Evolutionary conservation across 2,113 vertebrate species (phyloP).

Genomic region (Eonycteris spelaea): DNA sequence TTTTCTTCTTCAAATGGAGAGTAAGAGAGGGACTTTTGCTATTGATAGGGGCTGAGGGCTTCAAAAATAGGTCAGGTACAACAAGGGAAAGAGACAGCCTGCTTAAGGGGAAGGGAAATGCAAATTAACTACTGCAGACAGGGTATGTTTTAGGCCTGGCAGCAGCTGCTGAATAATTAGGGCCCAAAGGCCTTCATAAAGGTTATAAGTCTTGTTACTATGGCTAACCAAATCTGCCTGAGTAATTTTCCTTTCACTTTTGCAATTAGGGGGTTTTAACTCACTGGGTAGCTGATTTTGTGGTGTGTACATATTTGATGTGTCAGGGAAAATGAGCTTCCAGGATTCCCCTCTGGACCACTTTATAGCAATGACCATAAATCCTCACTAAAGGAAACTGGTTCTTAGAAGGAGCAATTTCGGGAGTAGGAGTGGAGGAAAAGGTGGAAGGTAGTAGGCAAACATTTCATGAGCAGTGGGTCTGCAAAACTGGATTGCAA

Average conservation of each 20-base stretch:
- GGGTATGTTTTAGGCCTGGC: constrained; percentile 39
- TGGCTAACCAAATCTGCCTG: constrained; percentile 59
- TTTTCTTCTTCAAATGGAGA: neutral
- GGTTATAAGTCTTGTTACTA: constrained; percentile 72
- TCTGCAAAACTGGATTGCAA: neutral
- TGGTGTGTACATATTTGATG: neutral
- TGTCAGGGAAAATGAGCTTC: constrained; percentile 54
- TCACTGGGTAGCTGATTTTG: constrained; percentile 50
- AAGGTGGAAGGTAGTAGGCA: neutral
- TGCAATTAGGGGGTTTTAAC: constrained; percentile 69
- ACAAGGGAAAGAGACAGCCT: constrained; percentile 24
- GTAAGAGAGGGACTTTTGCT: neutral
- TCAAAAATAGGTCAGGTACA: constrained; percentile 36
- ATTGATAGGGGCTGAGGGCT: neutral
- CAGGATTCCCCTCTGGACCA: neutral
- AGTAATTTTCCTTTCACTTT: constrained; percentile 67
- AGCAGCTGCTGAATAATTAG: constrained; percentile 66
- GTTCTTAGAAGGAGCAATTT: neutral
- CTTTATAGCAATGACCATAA: constrained; percentile 48
- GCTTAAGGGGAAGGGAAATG: constrained; percentile 20
- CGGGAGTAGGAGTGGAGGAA: neutral
- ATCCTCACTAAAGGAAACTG: constrained; percentile 50
- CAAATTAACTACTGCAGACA: constrained; percentile 55
- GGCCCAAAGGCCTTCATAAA: constrained; percentile 57
- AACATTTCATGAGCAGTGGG: neutral